These are phyloP conservation scores for Cephus cinctus DNA, from an alignment of 1,140 invertebrate species.

Conservation along the genomic window DNA sequence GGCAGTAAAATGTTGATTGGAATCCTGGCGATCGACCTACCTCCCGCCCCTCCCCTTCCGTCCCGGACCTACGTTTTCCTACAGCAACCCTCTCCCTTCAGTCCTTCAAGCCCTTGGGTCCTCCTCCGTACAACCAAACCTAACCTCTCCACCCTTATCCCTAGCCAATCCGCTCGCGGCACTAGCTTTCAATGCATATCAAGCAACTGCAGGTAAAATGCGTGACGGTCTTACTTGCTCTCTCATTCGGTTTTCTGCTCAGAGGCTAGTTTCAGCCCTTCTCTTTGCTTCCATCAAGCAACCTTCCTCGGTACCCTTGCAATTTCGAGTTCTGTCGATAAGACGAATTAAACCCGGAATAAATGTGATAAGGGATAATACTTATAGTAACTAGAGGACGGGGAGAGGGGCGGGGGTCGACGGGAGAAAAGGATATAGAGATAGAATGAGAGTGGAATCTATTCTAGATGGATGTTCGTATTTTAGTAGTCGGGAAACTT, in stretches of 20 bases:
- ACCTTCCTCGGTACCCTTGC: not conserved
- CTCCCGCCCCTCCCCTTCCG: conserved; percentile 4
- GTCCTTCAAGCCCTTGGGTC: too few relatives aligned
- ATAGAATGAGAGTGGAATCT: too few relatives aligned
- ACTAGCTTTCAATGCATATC: too few relatives aligned
- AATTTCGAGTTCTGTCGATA: conserved; percentile 5
- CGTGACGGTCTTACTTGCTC: too few relatives aligned
- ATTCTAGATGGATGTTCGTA: too few relatives aligned
- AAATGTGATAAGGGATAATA: too few relatives aligned
- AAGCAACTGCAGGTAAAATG: too few relatives aligned
- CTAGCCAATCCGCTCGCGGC: not conserved
- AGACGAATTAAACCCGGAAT: too few relatives aligned
- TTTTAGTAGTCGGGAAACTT: too few relatives aligned
- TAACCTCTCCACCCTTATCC: not conserved
- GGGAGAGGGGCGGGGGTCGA: not conserved
- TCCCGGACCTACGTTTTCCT: not conserved
- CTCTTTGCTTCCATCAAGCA: not conserved
- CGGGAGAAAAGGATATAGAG: not conserved
- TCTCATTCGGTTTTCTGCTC: too few relatives aligned
- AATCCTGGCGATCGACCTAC: conserved; percentile 6
- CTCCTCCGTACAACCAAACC: conserved; percentile 1
- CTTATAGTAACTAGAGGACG: too few relatives aligned
- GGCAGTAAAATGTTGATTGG: conserved; percentile 13
- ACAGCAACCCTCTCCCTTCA: conserved; percentile 1
- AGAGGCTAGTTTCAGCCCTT: too few relatives aligned